phyloP scores from a whole-genome alignment of 2,888 invertebrate species.

The Brachypterus glaber region DNA sequence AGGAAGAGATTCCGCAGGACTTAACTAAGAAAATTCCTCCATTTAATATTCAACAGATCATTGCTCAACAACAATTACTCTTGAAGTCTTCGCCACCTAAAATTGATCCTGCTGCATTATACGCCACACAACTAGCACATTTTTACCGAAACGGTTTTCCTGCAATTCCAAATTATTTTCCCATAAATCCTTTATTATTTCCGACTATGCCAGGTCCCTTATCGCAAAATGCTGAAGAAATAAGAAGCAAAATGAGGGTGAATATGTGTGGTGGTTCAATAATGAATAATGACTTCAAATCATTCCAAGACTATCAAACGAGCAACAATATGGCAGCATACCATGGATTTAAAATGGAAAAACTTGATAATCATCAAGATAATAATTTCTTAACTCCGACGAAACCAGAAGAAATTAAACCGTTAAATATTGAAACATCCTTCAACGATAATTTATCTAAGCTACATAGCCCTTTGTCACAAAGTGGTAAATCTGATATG shows the following conservation, averaged over 20 bases:
- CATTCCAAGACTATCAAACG: conserved; percentile 22
- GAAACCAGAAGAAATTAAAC: conserved; percentile 45
- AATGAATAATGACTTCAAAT: conserved; percentile 41
- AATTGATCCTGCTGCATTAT: conserved; percentile 51
- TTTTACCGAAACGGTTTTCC: conserved; percentile 47
- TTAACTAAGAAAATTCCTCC: conserved; percentile 40
- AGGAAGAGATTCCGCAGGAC: conserved; percentile 40
- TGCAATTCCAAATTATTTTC: conserved; percentile 41
- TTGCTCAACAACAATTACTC: conserved; percentile 61
- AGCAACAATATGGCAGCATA: conserved; percentile 6
- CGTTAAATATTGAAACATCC: conserved; percentile 37
- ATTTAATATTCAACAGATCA: conserved; percentile 39
- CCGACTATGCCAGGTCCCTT: conserved; percentile 46
- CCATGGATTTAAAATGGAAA: conserved; percentile 26
- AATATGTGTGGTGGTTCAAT: conserved; percentile 64
- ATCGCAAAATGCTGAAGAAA: conserved; percentile 52
- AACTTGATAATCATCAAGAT: conserved; percentile 20
- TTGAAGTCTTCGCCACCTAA: conserved; percentile 54
- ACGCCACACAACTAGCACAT: conserved; percentile 53
- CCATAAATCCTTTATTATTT: conserved; percentile 56
- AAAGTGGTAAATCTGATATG: conserved; percentile 42
- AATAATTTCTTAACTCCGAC: conserved; percentile 21
- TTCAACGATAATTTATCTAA: conserved; percentile 25
- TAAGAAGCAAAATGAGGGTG: conserved; percentile 57
- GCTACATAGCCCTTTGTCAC: conserved; percentile 40